Base-by-base conservation (phyloP, 2,888 invertebrate species). In the Euzophera pinguis region DNA sequence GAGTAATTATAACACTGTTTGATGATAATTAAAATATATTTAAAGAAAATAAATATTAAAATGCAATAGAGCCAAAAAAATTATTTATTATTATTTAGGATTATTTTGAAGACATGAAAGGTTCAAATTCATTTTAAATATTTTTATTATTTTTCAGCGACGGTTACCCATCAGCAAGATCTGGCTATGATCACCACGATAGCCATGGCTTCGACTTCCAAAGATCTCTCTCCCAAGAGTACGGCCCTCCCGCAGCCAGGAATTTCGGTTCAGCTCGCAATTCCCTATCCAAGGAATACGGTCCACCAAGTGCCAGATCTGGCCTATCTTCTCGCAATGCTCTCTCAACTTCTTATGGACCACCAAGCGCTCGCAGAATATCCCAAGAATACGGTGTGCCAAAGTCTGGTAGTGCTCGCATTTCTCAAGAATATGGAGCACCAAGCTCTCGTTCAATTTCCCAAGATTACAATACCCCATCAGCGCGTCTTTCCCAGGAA, bases 91-190 rank as follows among this genome's bases (percentile, higher is more conserved):
- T n/a, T n/a, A n/a, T n/a, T n/a, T n/a, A n/a, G n/a, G n/a, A n/a
- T n/a, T n/a, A n/a, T n/a, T n/a, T n/a, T n/a, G n/a, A n/a, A n/a
- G n/a, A n/a, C n/a, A n/a, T n/a, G n/a, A n/a, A n/a, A n/a, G n/a
- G n/a, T n/a, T n/a, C n/a, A n/a, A n/a, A n/a, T n/a, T n/a, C n/a
- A n/a, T n/a, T n/a, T n/a, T n/a, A n/a, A n/a, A n/a, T n/a, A n/a
- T n/a, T n/a, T n/a, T n/a, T n/a, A n/a, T n/a, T n/a, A n/a, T n/a
- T 53, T 75, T 78, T 6, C 69, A 86, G 86, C 22, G 78, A 84
- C 27, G 73, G 82, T 29, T 86, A 85, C 54, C 62, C 80, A 48
- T 58, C 77, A 50, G 66, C 73, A 1, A 69, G 74, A 6, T 71
- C 76, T 5, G 62, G 67, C 27, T 69, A 71, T 9, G 63, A 65